Percentiles rank a stretch among this genome's conserved stretches.
phyloP scores from a whole-genome alignment of 1,140 invertebrate genomes.

The Camponotus vicinus region DNA sequence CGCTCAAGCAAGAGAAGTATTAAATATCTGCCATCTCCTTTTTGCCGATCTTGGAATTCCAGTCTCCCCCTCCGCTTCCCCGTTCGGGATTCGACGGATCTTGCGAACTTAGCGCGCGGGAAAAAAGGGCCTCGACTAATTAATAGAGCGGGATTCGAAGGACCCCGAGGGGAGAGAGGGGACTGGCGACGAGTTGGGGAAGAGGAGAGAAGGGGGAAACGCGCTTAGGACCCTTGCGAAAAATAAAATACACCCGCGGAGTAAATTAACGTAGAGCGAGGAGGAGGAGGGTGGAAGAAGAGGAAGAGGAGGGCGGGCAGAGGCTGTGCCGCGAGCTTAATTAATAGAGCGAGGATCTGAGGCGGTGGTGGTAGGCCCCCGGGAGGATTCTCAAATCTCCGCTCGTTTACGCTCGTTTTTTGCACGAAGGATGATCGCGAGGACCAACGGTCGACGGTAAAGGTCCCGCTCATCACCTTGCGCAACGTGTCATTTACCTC shows the following conservation, averaged over 20 bases:
- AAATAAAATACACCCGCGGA: slow-evolving; percentile 77
- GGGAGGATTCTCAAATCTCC: slow-evolving; percentile 49
- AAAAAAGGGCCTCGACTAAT: slow-evolving; percentile 76
- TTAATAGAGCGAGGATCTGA: slow-evolving; percentile 70
- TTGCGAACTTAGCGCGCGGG: slow-evolving; percentile 61
- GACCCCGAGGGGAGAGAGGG: slow-evolving; percentile 18
- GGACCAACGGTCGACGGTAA: slow-evolving; percentile 40
- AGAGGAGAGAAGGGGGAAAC: slow-evolving; percentile 25
- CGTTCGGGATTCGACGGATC: slow-evolving; percentile 69
- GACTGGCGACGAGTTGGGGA: slow-evolving; percentile 2
- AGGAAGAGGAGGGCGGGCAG: slow-evolving; percentile 8
- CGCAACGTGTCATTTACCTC: slow-evolving; percentile 59
- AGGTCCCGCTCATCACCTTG: slow-evolving; percentile 67
- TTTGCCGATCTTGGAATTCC: slow-evolving; percentile 71
- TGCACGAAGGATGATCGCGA: slow-evolving; percentile 59
- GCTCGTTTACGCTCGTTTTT: slow-evolving; percentile 74
- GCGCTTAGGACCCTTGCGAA: slow-evolving; percentile 69
- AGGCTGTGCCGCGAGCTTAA: slow-evolving; percentile 69
- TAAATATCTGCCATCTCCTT: slow-evolving; percentile 57
- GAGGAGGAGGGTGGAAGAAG: neutral
- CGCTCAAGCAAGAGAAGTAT: slow-evolving; percentile 36
- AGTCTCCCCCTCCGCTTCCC: slow-evolving; percentile 61
- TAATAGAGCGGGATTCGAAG: slow-evolving; percentile 74
- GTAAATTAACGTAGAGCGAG: slow-evolving; percentile 78
- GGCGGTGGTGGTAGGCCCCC: neutral